Evolutionary conservation across 2,888 invertebrate species (phyloP), one percentile per base, ranked within the genome.

Genomic region (Geophilus truncorum): DNA sequence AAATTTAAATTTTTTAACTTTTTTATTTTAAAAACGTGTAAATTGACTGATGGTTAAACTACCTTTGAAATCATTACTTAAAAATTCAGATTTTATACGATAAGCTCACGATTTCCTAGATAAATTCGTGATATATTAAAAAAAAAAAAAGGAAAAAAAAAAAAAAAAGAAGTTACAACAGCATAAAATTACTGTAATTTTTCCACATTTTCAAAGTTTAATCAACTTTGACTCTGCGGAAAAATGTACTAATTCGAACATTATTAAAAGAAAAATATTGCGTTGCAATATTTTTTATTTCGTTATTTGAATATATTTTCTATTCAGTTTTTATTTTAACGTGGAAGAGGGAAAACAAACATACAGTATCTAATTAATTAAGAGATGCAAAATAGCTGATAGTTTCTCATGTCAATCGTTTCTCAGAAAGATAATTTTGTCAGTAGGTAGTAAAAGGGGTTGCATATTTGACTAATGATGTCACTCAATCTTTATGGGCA

Each of bases 401-500:
- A n/a, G 51, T n/a, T 51, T 51, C 18, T 25, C 28, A 70, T 70
- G 25, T 70, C 28, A 28, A 23, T 70, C 28, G 21, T 70, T 70
- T 70, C 70, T 70, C 12, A 25, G 70, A 70, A 70, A 70, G 28
- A 25, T 70, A 70, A 70, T 70, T 70, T 70, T 70, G 70, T 25
- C 70, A 70, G 70, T 70, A 28, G 70, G 70, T 70, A 28, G 70
- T 70, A 70, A 70, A 70, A 70, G 70, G 57, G 70, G 51, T 51
- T 70, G 70, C 25, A 25, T 70, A 70, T 70, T 70, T 70, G 70
- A 70, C 70, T 70, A 70, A 70, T 70, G 70, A 70, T 70, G 70
- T 70, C 70, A 70, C 70, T 70, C 70, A 70, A 70, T 70, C 70
- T 70, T 70, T 70, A 70, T 70, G 70, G 70, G n/a, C 70, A 70